Percentiles rank a stretch among this genome's conserved stretches.
Conservation (phyloP, 2,113 vertebrate genomes). For the Pseudopipra pipra region DNA sequence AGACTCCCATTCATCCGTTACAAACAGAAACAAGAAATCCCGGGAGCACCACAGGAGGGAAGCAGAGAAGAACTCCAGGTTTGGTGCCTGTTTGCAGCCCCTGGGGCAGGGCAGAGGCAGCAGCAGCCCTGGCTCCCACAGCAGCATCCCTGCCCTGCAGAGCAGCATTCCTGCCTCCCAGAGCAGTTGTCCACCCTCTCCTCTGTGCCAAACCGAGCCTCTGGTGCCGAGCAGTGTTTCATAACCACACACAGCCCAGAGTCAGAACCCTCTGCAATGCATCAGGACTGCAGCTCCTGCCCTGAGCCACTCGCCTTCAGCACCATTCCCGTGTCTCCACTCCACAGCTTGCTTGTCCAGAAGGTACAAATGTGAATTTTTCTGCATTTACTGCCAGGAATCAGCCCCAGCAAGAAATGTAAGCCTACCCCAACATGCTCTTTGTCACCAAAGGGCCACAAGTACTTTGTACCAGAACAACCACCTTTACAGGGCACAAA, state of each 20-base stretch:
- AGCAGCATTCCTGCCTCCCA: neutral
- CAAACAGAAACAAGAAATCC: neutral
- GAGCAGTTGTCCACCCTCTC: neutral
- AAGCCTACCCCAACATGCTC: neutral
- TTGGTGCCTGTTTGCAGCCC: neutral
- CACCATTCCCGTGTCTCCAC: neutral
- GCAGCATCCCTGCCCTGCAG: neutral
- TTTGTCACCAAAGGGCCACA: neutral
- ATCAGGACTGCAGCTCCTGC: neutral
- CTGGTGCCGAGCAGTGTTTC: neutral
- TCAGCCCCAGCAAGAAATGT: neutral
- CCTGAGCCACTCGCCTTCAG: neutral
- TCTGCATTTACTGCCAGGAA: neutral
- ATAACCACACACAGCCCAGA: neutral
- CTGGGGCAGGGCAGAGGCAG: neutral
- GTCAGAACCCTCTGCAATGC: neutral
- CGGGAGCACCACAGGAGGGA: neutral
- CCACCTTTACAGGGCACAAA: neutral
- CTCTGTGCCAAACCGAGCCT: accelerated
- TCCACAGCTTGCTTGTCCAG: neutral
- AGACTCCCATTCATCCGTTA: neutral
- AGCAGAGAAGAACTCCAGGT: neutral
- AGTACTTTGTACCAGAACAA: neutral
- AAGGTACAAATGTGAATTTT: neutral
- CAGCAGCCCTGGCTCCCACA: neutral